phyloP scores from a whole-genome alignment of 2,797 vertebrate genomes.

The Merluccius polli region DNA sequence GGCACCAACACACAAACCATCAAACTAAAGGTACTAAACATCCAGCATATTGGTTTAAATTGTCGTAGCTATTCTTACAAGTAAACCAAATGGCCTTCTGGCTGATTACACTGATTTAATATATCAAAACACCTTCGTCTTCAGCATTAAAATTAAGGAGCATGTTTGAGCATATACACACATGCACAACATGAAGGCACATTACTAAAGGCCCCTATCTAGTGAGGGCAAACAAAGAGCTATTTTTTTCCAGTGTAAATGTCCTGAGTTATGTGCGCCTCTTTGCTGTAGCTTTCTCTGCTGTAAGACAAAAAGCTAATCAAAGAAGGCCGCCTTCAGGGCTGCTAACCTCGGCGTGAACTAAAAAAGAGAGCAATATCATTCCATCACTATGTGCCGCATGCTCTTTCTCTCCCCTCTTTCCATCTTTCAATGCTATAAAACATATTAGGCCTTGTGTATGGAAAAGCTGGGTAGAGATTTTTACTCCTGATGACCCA shows the following conservation, averaged over 20 bases:
- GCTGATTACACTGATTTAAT: too few species aligned
- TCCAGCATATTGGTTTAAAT: too few species aligned
- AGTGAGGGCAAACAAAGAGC: constrained; percentile 52
- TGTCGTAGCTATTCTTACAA: too few species aligned
- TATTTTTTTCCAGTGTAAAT: constrained; percentile 68
- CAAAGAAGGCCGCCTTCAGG: constrained; percentile 75
- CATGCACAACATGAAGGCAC: not conserved
- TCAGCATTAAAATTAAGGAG: not conserved
- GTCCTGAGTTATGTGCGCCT: constrained; percentile 62
- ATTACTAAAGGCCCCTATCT: not conserved
- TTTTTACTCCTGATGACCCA: constrained; percentile 66
- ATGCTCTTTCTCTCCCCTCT: constrained; percentile 48
- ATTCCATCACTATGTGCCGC: constrained; percentile 75
- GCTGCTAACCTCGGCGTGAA: constrained; percentile 82
- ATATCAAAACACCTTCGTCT: too few species aligned
- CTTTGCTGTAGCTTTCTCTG: constrained; percentile 73
- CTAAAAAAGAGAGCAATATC: constrained; percentile 79
- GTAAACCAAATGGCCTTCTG: too few species aligned
- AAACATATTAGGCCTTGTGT: constrained; percentile 70
- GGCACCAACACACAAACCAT: too few species aligned
- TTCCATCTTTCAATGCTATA: constrained; percentile 34
- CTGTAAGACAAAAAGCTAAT: constrained; percentile 80
- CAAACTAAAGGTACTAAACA: too few species aligned
- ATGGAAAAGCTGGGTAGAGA: constrained; percentile 60
- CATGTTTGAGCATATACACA: not conserved